These are phyloP conservation scores for Cuculus canorus DNA, from an alignment of 2,797 vertebrate genomes.

Conservation along the genomic window DNA sequence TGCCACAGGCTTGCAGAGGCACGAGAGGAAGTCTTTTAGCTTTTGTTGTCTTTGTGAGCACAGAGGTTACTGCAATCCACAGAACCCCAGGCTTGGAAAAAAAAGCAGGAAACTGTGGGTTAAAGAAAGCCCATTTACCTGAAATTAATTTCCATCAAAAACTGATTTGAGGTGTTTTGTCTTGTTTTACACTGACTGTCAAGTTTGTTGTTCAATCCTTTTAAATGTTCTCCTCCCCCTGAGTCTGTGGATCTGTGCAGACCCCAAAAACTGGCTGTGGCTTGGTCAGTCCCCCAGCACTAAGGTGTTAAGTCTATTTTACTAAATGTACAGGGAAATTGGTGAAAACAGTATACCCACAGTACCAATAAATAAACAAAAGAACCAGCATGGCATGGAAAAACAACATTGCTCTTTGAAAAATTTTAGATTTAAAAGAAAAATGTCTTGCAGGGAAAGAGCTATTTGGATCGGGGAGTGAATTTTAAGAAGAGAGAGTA, in stretches of 20 bases:
- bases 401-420: not conserved
- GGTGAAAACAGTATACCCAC: not conserved
- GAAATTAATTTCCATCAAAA: not conserved
- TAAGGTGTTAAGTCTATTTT: not conserved
- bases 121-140: not conserved
- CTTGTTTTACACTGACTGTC: not conserved
- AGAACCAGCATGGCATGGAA: not conserved
- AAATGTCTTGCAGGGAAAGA: not conserved
- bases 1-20: not conserved
- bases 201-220: not conserved
- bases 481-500: not conserved
- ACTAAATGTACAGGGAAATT: not conserved
- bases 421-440: no score
- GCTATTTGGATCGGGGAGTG: not conserved
- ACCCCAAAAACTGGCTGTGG: not conserved
- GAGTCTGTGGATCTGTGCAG: not conserved
- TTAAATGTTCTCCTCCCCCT: fast-evolving
- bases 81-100: not conserved
- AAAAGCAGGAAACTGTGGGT: not conserved
- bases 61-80: not conserved
- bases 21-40: not conserved
- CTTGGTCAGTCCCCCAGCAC: fast-evolving
- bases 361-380: not conserved
- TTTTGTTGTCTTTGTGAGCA: not conserved
- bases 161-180: not conserved